Percentiles rank a stretch among this genome's conserved stretches.
These are phyloP conservation scores for Eublepharis macularius DNA, from an alignment of 2,113 vertebrate species.

Conservation along the genomic window DNA sequence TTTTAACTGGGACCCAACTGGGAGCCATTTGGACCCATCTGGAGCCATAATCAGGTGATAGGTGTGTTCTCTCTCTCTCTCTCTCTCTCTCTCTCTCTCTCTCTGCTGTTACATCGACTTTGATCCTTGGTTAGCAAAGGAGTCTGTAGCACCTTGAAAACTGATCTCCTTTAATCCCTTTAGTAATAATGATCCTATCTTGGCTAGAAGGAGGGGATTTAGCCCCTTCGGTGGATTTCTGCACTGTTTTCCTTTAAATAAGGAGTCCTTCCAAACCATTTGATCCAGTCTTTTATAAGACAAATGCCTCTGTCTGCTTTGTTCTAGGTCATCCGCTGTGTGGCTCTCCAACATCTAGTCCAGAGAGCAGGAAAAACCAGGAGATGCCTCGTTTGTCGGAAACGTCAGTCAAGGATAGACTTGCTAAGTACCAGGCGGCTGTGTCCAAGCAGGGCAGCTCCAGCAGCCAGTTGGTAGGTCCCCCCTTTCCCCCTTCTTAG, in stretches of 20 bases:
- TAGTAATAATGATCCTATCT: background rate
- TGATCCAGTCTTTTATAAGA: background rate
- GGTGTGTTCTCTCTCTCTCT: too few relatives aligned
- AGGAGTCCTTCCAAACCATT: background rate
- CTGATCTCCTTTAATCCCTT: background rate
- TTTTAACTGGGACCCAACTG: too few relatives aligned
- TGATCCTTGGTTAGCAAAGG: background rate
- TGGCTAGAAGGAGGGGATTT: background rate
- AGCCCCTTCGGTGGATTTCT: background rate
- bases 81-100: too few relatives aligned
- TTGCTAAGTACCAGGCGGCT: conserved; percentile 95
- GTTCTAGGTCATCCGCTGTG: conserved; percentile 61
- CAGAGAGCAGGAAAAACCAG: conserved; percentile 62
- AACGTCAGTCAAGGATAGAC: conserved; percentile 88
- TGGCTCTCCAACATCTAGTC: conserved; percentile 64
- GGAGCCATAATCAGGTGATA: too few relatives aligned
- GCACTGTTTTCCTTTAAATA: background rate
- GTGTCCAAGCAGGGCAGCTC: conserved; percentile 83
- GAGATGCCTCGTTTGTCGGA: conserved; percentile 81
- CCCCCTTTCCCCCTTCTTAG: background rate
- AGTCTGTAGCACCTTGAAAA: background rate
- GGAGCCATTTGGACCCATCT: too few relatives aligned
- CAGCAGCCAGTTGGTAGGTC: conserved; percentile 67
- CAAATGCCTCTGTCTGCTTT: background rate
- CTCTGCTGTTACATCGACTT: background rate